A percentile compares a stretch with the other conserved stretches of the same genome.
Evolutionary conservation across 2,113 vertebrate genomes (phyloP).

Genomic region (Xiphophorus maculatus): DNA sequence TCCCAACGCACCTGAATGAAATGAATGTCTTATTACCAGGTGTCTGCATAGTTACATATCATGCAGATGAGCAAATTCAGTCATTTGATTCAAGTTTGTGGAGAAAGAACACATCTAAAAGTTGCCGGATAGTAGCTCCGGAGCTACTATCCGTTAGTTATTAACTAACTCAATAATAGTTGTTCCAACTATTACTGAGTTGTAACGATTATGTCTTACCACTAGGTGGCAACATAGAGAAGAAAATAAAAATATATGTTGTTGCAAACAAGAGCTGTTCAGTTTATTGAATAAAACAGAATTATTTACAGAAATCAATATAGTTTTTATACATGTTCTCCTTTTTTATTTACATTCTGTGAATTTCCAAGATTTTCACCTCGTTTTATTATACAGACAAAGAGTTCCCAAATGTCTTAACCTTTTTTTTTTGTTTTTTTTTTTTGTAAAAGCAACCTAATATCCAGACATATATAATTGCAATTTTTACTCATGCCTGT

Average conservation of each 20-base stretch:
- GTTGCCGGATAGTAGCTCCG: no score
- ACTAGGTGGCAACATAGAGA: slow-evolving; percentile 43
- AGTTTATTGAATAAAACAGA: not conserved
- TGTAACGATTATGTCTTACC: slow-evolving; percentile 23
- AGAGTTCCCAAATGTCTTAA: not conserved
- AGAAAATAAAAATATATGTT: not conserved
- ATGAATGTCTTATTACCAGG: no score
- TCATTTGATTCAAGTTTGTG: no score
- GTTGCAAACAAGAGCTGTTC: not conserved
- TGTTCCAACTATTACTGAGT: not conserved
- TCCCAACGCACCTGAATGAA: no score
- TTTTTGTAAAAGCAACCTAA: not conserved
- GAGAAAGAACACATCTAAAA: no score
- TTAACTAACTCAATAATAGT: no score
- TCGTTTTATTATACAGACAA: not conserved
- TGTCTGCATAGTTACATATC: no score
- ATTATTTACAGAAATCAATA: not conserved
- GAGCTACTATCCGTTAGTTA: no score
- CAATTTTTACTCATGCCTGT: not conserved
- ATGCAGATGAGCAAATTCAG: no score
- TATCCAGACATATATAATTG: not conserved
- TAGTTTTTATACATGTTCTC: not conserved
- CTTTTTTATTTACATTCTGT: not conserved
- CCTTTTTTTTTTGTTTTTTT: not conserved
- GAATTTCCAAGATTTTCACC: no score